These are phyloP conservation scores for Habroteleia sp. DNA, from an alignment of 2,888 invertebrate species.

Conservation along the genomic window DNA sequence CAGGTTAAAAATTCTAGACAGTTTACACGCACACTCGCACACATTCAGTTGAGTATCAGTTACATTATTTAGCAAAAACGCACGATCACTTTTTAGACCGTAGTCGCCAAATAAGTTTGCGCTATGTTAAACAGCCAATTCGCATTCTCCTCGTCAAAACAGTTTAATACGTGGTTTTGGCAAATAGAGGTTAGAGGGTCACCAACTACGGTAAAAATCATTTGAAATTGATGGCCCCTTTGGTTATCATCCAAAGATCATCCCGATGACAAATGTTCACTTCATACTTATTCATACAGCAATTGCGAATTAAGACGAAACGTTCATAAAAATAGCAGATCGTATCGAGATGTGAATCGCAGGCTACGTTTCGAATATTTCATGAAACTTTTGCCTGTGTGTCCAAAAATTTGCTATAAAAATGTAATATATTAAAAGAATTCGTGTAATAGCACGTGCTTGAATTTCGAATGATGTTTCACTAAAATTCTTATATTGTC, in stretches of 20 bases:
- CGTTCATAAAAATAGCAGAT: constrained; percentile 18
- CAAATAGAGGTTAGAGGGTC: constrained; percentile 63
- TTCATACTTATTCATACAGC: constrained; percentile 5
- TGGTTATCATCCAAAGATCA: constrained; percentile 9
- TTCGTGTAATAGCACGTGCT: constrained; percentile 2
- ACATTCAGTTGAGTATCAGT: constrained; percentile 9
- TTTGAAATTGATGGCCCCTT: constrained; percentile 15
- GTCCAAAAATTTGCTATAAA: constrained; percentile 11
- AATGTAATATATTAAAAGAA: background rate
- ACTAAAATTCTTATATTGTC: too few species aligned
- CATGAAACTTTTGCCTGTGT: constrained; percentile 20
- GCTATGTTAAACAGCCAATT: constrained; percentile 34
- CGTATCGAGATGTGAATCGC: constrained; percentile 13
- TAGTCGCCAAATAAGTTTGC: constrained; percentile 11
- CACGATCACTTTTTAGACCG: constrained; percentile 25
- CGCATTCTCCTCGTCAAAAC: constrained; percentile 31
- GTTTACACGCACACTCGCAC: constrained; percentile 4
- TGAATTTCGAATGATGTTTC: background rate
- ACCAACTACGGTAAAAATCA: constrained; percentile 16
- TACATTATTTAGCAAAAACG: constrained; percentile 20
- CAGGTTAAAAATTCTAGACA: too few species aligned
- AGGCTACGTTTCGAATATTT: constrained; percentile 11
- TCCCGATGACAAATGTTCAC: constrained; percentile 14
- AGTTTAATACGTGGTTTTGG: constrained; percentile 38
- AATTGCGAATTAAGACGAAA: constrained; percentile 7